A percentile compares a stretch with the other conserved stretches of the same genome.
Evolutionary conservation across 2,797 vertebrate species (phyloP).

Genomic region (Mallotus villosus): DNA sequence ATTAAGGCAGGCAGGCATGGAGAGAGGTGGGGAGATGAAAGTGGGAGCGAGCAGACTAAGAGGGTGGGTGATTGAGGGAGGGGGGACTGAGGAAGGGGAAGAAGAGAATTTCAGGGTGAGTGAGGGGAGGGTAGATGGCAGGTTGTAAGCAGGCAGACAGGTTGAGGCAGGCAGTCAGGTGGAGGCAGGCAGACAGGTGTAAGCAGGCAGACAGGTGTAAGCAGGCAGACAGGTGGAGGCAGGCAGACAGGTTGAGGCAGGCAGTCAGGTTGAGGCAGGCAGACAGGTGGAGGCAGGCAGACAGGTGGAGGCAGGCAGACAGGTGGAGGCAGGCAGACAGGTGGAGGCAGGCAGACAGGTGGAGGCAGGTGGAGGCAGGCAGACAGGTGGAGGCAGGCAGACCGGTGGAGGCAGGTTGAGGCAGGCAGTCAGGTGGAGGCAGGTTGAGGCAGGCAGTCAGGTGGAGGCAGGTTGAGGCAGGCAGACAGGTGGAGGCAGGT

Average conservation of each 20-base stretch:
- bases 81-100: constrained; percentile 1
- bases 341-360: constrained; percentile 11
- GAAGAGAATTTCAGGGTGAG: not conserved
- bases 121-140: not conserved
- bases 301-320: not conserved
- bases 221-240: constrained; percentile 7
- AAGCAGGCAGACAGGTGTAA: no score
- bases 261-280: constrained; percentile 5
- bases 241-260: not conserved
- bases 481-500: not conserved
- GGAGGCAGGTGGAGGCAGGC: not conserved
- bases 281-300: not conserved
- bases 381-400: not conserved
- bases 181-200: not conserved
- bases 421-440: not conserved
- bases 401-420: not conserved
- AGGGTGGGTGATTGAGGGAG: not conserved
- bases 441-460: not conserved
- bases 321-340: not conserved
- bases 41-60: not conserved
- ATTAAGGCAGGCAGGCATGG: not conserved
- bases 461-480: constrained; percentile 5
- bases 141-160: no score
- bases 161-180: no score
- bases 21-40: constrained; percentile 27